Evolutionary conservation across 2,888 invertebrate species (phyloP).

Genomic region (Troides helena): DNA sequence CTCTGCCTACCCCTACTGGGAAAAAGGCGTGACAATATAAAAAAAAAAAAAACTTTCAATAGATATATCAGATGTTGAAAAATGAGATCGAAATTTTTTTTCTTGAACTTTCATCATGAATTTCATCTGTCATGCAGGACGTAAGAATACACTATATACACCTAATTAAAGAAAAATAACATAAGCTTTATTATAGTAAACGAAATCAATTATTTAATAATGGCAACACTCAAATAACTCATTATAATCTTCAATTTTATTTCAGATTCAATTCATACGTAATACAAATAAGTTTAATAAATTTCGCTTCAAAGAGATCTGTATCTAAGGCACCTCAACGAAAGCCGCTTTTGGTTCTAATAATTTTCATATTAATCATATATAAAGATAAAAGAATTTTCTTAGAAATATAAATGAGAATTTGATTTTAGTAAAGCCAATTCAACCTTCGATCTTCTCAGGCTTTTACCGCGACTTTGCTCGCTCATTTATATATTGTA

Average conservation of each 20-base stretch:
- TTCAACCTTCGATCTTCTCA: not conserved
- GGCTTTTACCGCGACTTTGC: not conserved
- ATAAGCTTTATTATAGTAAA: not conserved
- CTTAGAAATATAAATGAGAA: not conserved
- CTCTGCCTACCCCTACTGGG: too few species aligned
- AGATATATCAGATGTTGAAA: too few species aligned
- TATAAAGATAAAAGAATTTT: not conserved
- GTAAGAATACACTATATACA: too few species aligned
- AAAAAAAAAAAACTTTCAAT: too few species aligned
- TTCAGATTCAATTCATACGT: not conserved
- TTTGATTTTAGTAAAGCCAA: not conserved
- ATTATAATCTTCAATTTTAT: not conserved
- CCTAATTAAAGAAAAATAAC: too few species aligned
- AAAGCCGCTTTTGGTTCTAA: conserved; percentile 1
- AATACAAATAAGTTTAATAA: not conserved
- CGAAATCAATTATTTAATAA: conserved; percentile 8
- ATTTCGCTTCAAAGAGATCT: conserved; percentile 5
- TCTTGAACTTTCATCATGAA: too few species aligned
- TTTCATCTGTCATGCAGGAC: too few species aligned
- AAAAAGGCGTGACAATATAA: too few species aligned
- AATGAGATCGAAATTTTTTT: too few species aligned
- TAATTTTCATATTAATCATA: not conserved
- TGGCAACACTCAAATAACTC: not conserved
- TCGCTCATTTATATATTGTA: not conserved
- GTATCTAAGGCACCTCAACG: not conserved